Base-by-base conservation (phyloP, 2,113 vertebrate genomes). In the Pycnonotus jocosus region DNA sequence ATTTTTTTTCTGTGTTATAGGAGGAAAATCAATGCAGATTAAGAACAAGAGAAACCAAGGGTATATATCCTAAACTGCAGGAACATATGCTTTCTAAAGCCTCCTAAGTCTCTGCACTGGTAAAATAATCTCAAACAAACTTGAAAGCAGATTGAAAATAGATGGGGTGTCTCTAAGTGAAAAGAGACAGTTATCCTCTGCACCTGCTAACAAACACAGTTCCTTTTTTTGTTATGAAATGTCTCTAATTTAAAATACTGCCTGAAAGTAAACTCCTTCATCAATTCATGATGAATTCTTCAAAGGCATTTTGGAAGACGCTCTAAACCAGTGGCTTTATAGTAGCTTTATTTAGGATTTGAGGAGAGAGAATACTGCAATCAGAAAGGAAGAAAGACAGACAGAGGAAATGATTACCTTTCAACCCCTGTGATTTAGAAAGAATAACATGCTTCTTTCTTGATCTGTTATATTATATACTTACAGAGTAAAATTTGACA, bases 21-120 rank as follows among this genome's bases (percentile, higher is more conserved):
- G 81, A 30, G 28, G 8, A 54, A 71, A 79, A 97, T 98, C 96
- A 96, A 97, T 97, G 95, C 88, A 95, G 85, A 96, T 94, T 96
- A 97, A 97, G 80, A 92, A 62, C 16, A 93, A 71, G 68, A 81
- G 96, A 96, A 97, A 56, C 1, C 37, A 65, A 33, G 35, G 64
- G 17, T 62, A 70, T 61, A 53, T 70, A 77, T 58, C 57, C 58
- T 84, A 71, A 88, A 83, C 51, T 60, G 28, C 47, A 85, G 56
- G 69, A 88, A 86, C 35, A 30, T 13, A 81, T 0, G 1, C 31
- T 92, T 81, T 70, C 48, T 77, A 90, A 92, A 85, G 42, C 28
- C 28, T 68, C n/a, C 47, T 79, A 73, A 71, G 30, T 70, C 69
- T 93, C 90, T 86, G 40, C 15, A 80, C 77, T 81, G 88, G 78